phyloP scores from a whole-genome alignment of 23 tunicate species.

The Styela clava region DNA sequence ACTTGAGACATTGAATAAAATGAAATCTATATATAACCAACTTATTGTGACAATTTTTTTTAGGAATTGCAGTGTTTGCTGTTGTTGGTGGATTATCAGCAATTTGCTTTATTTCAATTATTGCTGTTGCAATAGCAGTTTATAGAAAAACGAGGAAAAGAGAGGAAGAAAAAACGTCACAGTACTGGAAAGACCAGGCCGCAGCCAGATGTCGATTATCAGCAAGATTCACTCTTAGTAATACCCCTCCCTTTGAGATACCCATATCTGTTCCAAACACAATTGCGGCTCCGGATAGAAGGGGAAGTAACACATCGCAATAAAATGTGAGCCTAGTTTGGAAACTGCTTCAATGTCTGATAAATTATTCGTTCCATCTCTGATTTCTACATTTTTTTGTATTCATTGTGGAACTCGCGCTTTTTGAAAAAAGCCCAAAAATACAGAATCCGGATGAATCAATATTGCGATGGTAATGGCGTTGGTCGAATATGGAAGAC shows the following conservation, averaged over 20 bases:
- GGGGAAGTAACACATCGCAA: not conserved
- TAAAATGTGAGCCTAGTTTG: not conserved
- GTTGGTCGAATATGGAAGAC: too few relatives aligned
- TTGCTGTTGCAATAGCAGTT: not conserved
- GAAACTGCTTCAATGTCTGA: not conserved
- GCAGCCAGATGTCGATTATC: conserved; percentile 8
- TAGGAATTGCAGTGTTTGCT: not conserved
- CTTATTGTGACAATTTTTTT: not conserved
- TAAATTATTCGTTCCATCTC: not conserved
- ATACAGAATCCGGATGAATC: too few relatives aligned
- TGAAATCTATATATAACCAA: too few relatives aligned
- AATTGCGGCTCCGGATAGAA: not conserved
- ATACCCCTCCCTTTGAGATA: conserved; percentile 23
- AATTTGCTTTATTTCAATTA: conserved; percentile 6
- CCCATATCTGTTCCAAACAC: conserved; percentile 32
- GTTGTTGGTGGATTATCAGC: not conserved
- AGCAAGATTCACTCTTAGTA: conserved; percentile 19
- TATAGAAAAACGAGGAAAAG: not conserved
- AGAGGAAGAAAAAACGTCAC: not conserved
- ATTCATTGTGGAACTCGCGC: too few relatives aligned
- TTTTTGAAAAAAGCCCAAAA: too few relatives aligned
- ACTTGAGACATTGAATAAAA: too few relatives aligned
- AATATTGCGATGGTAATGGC: too few relatives aligned
- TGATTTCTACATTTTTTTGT: too few relatives aligned
- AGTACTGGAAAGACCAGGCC: conserved; percentile 12